Evolutionary conservation across 2,797 vertebrate genomes (phyloP).

Genomic region (Mormyrus hasselquistii): DNA sequence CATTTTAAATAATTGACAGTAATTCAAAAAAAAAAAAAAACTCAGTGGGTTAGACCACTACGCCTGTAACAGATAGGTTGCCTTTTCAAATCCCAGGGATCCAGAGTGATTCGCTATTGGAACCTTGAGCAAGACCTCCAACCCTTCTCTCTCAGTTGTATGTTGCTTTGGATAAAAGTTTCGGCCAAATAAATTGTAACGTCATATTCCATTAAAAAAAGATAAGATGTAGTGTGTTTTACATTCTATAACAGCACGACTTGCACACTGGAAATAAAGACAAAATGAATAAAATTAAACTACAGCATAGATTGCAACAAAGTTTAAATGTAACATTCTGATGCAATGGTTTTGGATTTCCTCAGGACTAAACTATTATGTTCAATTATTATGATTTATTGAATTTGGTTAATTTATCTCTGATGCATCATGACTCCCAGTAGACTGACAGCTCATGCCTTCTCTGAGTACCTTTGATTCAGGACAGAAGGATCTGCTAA

Average conservation of each 20-base stretch:
- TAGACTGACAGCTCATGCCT: conserved; percentile 5
- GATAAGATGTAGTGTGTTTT: background rate
- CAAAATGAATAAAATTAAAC: background rate
- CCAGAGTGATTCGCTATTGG: background rate
- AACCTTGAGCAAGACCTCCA: background rate
- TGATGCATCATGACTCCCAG: conserved; percentile 32
- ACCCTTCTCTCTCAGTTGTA: background rate
- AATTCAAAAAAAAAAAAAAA: background rate
- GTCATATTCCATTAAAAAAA: background rate
- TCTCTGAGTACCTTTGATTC: background rate
- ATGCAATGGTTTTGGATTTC: conserved; percentile 28
- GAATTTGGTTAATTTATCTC: conserved; percentile 33
- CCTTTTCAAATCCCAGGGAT: background rate
- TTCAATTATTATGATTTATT: conserved; percentile 31
- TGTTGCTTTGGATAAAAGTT: background rate
- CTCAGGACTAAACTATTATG: conserved; percentile 31
- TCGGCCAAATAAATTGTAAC: background rate
- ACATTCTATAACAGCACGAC: background rate
- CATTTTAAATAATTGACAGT: background rate
- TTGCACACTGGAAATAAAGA: background rate
- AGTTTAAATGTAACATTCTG: conserved; percentile 30
- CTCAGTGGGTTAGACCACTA: background rate
- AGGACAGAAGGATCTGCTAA: background rate
- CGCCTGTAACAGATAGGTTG: background rate
- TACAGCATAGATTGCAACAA: background rate